These are phyloP conservation scores for Argyrosomus japonicus DNA, from an alignment of 2,113 vertebrate genomes.

Conservation along the genomic window DNA sequence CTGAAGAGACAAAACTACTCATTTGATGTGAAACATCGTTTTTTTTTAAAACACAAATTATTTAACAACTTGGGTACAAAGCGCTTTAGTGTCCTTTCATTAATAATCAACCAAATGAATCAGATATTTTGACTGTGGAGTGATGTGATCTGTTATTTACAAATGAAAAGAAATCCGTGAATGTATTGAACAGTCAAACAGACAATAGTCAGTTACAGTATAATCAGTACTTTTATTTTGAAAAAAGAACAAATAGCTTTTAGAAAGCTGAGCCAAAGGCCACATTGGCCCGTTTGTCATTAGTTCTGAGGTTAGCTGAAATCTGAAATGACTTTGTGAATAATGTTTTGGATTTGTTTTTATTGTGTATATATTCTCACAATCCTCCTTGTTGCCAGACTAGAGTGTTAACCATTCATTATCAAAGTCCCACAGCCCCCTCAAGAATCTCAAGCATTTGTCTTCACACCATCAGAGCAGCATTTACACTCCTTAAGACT, in stretches of 20 bases:
- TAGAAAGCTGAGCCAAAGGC: background rate
- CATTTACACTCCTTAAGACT: slow-evolving; percentile 9
- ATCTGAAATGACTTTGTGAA: slow-evolving; percentile 13
- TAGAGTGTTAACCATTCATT: slow-evolving; percentile 20
- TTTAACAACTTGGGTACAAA: background rate
- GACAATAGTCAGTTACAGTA: background rate
- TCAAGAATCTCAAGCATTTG: slow-evolving; percentile 40
- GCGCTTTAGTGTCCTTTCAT: background rate
- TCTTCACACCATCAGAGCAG: slow-evolving; percentile 30
- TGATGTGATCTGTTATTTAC: background rate
- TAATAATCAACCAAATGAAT: background rate
- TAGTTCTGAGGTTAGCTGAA: background rate
- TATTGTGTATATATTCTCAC: background rate
- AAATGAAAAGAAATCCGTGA: background rate
- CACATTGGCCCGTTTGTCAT: background rate
- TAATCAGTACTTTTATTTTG: background rate
- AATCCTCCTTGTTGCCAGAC: background rate
- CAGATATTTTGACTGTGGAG: background rate
- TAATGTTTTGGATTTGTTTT: background rate
- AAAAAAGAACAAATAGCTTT: background rate
- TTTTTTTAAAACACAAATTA: background rate
- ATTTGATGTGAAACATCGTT: background rate
- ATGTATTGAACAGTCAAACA: background rate
- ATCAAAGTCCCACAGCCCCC: slow-evolving; percentile 16
- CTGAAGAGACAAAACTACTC: background rate